Percentiles rank a stretch among this genome's conserved stretches.
phyloP scores from a whole-genome alignment of 1,140 invertebrate species.

The Trichoplusia ni region DNA sequence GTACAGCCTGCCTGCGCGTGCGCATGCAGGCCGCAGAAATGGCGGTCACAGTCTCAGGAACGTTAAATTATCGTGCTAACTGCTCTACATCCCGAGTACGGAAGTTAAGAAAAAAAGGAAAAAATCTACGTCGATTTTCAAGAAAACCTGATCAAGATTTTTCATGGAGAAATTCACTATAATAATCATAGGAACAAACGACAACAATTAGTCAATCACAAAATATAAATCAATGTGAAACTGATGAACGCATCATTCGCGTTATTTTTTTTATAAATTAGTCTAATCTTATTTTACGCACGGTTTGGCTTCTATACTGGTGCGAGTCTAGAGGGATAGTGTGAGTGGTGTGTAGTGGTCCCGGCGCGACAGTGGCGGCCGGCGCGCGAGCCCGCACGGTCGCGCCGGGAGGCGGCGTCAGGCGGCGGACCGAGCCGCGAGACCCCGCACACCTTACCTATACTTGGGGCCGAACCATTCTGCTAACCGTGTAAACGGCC shows the following conservation, averaged over 20 bases:
- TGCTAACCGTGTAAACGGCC: slow-evolving; percentile 13
- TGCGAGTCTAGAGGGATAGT: slow-evolving; percentile 76
- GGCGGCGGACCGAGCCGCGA: slow-evolving; percentile 48
- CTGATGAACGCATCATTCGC: slow-evolving; percentile 70
- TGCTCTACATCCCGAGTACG: slow-evolving; percentile 55
- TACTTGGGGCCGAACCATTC: slow-evolving; percentile 5
- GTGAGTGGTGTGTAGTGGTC: slow-evolving; percentile 51
- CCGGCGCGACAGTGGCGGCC: slow-evolving; percentile 15
- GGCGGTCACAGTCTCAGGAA: slow-evolving; percentile 56
- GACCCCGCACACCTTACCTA: slow-evolving; percentile 61
- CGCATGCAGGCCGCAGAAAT: slow-evolving; percentile 42
- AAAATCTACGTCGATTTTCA: slow-evolving; percentile 80
- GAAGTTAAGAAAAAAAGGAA: slow-evolving; percentile 54
- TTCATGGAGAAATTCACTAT: slow-evolving; percentile 61
- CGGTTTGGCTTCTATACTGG: slow-evolving; percentile 75
- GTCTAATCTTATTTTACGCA: slow-evolving; percentile 76
- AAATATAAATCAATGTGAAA: slow-evolving; percentile 74
- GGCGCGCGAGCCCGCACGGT: no score
- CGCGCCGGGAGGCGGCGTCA: slow-evolving; percentile 44
- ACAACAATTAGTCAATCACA: slow-evolving; percentile 80
- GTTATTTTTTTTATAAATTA: slow-evolving; percentile 69
- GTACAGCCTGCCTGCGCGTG: slow-evolving; percentile 33
- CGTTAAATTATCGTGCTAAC: slow-evolving; percentile 49
- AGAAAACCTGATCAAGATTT: slow-evolving; percentile 79
- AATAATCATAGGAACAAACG: slow-evolving; percentile 80